phyloP scores from a whole-genome alignment of 2,888 invertebrate species.

The Orthosia cruda region DNA sequence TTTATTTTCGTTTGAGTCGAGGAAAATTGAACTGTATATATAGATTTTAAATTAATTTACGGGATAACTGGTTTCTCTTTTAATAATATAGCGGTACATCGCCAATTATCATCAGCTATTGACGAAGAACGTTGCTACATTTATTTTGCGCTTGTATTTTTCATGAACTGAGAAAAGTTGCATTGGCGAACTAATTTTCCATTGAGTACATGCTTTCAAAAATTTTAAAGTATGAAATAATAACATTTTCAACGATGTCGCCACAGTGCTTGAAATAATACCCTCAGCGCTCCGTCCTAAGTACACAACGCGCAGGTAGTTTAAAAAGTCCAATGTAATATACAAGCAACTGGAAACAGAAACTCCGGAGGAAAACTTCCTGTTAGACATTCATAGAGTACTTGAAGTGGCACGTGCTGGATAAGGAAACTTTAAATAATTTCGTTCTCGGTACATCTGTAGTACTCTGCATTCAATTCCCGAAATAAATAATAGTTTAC shows the following conservation, averaged over 20 bases:
- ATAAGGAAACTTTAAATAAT: constrained; percentile 24
- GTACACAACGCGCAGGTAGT: constrained; percentile 5
- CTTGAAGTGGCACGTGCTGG: constrained; percentile 3
- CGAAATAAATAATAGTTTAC: neutral
- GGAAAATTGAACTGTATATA: constrained; percentile 9
- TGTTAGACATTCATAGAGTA: constrained; percentile 10
- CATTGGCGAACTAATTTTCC: neutral
- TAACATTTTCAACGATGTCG: constrained; percentile 30
- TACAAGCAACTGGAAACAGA: constrained; percentile 24
- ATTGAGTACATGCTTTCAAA: neutral
- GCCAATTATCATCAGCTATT: too few relatives aligned
- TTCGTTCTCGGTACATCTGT: neutral
- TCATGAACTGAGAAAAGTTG: too few relatives aligned
- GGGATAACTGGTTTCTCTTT: too few relatives aligned
- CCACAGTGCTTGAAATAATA: constrained; percentile 45
- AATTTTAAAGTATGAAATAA: constrained; percentile 18
- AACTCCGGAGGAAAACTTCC: constrained; percentile 19
- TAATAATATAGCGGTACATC: too few relatives aligned
- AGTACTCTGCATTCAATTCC: neutral
- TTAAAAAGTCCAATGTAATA: constrained; percentile 46
- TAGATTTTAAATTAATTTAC: too few relatives aligned
- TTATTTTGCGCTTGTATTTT: too few relatives aligned
- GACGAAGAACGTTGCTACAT: too few relatives aligned
- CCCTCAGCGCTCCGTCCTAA: too few relatives aligned
- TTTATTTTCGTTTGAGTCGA: neutral